Base-by-base conservation (phyloP, 2,888 invertebrate species). In the Acleris emargana region DNA sequence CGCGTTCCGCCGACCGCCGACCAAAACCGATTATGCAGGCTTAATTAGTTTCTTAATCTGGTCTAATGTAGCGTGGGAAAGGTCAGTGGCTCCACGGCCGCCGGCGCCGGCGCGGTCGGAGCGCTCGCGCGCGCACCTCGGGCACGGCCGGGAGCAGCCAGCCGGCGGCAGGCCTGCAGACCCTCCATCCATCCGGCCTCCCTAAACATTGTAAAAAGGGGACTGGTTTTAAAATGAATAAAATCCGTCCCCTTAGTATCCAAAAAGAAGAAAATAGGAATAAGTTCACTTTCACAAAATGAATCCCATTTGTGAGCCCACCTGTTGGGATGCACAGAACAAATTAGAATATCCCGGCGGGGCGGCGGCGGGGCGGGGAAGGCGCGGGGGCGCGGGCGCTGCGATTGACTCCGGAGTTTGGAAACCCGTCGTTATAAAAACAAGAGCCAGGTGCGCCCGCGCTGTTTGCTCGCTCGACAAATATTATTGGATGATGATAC, bases 401-500 rank as follows among this genome's bases (percentile, higher is more conserved):
- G 58, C 68, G 58, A 62, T 87, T 82, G 85, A 83, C 82, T 76
- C 80, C 79, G 75, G 80, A 82, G 78, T 77, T 80, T 81, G 73
- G 74, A 81, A 81, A 84, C 76, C 77, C 81, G 78, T 81, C 73
- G 77, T 78, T 80, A 78, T 79, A 82, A 84, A 79, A 85, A 85
- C 82, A 85, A 80, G 80, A 53, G 58, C 28, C 54, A 58, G 58
- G 64, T 59, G 59, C 59, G 53, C 64, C 63, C 66, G 54, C 63
- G 43, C 47, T 53, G 67, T 67, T 67, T 67, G 50, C 59, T 62
- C 62, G 68, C 58, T 69, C 72, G 71, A 73, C 83, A 84, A 87
- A 87, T 85, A 83, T 86, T 85, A 87, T 87, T 83, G 85, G 75
- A 86, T 78, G 83, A 84, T 85, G 86, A 86, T 86, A 83, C 77